Evolutionary conservation across 2,113 vertebrate species (phyloP).

Genomic region (Ardeotis arabs): DNA sequence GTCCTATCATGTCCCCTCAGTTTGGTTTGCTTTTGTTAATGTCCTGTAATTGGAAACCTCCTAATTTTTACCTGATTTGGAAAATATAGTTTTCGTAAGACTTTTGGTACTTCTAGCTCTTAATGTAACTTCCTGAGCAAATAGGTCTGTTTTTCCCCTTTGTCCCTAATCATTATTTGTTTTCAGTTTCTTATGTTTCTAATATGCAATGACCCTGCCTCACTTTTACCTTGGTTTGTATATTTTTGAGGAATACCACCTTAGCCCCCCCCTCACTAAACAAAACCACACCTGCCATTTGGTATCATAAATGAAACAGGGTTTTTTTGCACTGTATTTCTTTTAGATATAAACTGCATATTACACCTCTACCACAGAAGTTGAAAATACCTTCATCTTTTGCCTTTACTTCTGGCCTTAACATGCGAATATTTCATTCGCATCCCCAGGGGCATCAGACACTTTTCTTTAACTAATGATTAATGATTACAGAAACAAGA

Average conservation of each 20-base stretch:
- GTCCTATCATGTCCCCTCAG: fast-evolving
- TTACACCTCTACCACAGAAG: background rate
- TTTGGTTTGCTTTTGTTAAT: background rate
- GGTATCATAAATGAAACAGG: background rate
- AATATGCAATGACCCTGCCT: background rate
- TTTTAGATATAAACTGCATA: background rate
- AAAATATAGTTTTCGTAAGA: background rate
- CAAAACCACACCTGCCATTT: background rate
- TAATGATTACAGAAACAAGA: background rate
- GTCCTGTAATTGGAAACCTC: background rate
- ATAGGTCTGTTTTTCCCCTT: background rate
- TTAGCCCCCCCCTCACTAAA: too few relatives aligned
- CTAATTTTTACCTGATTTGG: background rate
- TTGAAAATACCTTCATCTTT: background rate
- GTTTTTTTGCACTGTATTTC: background rate
- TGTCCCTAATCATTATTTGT: background rate
- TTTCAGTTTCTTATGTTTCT: background rate
- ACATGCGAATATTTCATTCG: background rate
- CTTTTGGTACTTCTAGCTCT: background rate
- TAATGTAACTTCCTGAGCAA: background rate
- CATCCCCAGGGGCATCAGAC: background rate
- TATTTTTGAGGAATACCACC: background rate
- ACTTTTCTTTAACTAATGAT: background rate
- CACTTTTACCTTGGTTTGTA: background rate
- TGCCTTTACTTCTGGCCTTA: background rate